These are phyloP conservation scores for Standfussiana lucernea DNA, from an alignment of 2,888 invertebrate genomes.

Conservation along the genomic window DNA sequence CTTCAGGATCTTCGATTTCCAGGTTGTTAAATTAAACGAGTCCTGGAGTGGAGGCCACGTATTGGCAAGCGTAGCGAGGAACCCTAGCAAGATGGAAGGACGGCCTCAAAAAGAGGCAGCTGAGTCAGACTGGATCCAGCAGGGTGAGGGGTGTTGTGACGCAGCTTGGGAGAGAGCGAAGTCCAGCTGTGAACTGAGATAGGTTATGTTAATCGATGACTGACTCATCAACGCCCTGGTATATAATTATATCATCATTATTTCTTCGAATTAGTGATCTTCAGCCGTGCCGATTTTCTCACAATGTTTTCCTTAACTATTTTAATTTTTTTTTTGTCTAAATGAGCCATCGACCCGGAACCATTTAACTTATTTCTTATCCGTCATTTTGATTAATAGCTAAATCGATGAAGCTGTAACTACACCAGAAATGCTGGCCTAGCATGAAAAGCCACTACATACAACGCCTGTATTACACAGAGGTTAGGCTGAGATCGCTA, in stretches of 20 bases:
- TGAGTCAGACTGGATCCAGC: no score
- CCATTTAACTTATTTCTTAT: neutral
- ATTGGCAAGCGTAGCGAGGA: neutral
- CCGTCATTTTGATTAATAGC: neutral
- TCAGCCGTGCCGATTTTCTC: neutral
- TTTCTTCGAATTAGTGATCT: neutral
- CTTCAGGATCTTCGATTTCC: no score
- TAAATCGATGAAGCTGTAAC: neutral
- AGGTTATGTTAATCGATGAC: neutral
- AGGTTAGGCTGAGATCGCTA: neutral
- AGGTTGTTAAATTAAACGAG: neutral
- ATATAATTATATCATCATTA: neutral
- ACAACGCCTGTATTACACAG: neutral
- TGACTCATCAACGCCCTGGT: neutral
- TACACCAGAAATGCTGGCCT: neutral
- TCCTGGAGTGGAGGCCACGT: neutral
- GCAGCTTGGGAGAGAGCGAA: neutral
- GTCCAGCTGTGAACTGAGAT: neutral
- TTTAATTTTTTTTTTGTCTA: neutral
- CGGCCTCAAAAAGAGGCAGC: no score
- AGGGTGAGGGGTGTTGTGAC: neutral
- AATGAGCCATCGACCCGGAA: neutral
- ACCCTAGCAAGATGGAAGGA: no score
- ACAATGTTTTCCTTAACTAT: neutral
- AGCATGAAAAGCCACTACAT: neutral